These are phyloP conservation scores for Pangasianodon gigas DNA, from an alignment of 2,113 vertebrate species.

Conservation along the genomic window DNA sequence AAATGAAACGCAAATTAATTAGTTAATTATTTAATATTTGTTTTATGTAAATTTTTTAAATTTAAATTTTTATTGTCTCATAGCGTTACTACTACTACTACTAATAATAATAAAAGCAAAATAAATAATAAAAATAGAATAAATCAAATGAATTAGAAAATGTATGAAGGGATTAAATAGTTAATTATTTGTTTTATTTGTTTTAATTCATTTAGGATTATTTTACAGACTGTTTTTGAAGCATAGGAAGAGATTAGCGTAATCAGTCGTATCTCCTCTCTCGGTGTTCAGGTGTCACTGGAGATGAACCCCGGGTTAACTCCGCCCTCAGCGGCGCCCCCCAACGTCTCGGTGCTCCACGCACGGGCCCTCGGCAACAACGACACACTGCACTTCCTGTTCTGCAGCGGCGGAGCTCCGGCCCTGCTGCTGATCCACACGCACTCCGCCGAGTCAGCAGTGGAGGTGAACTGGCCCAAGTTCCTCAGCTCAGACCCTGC, in stretches of 20 bases:
- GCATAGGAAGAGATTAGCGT: no score
- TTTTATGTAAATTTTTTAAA: background rate
- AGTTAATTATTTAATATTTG: background rate
- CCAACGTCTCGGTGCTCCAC: constrained; percentile 77
- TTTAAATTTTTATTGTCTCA: no score
- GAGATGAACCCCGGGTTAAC: constrained; percentile 72
- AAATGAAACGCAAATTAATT: background rate
- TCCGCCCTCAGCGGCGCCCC: background rate
- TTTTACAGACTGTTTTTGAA: background rate
- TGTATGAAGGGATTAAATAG: background rate
- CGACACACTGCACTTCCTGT: constrained; percentile 86
- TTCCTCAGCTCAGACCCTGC: constrained; percentile 66
- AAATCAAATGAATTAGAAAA: background rate
- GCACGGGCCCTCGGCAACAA: constrained; percentile 72
- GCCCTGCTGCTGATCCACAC: constrained; percentile 82
- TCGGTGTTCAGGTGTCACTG: constrained; percentile 73
- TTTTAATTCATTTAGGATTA: background rate
- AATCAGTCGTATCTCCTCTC: background rate
- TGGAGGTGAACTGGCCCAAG: constrained; percentile 80
- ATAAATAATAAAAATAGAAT: background rate
- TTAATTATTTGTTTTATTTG: background rate
- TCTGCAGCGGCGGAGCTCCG: constrained; percentile 81
- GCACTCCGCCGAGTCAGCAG: constrained; percentile 63
- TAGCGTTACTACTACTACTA: background rate
- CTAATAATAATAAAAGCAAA: background rate